Evolutionary conservation across 2,888 invertebrate genomes (phyloP), one percentile per base, ranked within the genome.

Genomic region (Epinotia ramella): DNA sequence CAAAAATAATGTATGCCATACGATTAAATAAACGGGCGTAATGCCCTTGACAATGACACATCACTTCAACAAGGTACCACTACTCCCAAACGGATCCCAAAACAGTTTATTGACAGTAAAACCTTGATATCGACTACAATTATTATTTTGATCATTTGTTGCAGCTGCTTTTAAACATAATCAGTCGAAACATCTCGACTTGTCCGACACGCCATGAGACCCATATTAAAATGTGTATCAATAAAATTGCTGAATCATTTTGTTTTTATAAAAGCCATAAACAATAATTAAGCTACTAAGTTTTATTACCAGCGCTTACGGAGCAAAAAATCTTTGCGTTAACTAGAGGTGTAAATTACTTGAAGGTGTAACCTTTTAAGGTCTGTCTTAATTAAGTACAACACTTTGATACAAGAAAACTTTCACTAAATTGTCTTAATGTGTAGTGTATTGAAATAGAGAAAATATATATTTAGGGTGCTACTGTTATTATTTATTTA

Each of bases 181-280:
- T 75, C 75, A 71, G 66, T 71, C 66, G 53, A 75, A 71, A 65
- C 70, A 75, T 75, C 75, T 71, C 65, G 44, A 24, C 4, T 49
- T n/a, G 44, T 24, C 60, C 46, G 69, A 70, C 24, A 24, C 65
- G 69, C 64, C 18, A 64, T 66, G 59, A 69, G 64, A 64, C 70
- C 65, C 65, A 44, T 59, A 53, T 75, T 70, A 70, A 71, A 66
- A 66, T 49, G 65, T 44, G 64, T 70, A 69, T 74, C 59, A 59
- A 44, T 63, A n/a, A 56, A 70, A 66, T 53, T 44, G 75, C 65
- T 49, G 18, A 53, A 57, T 75, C 75, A 75, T 65, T 44, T 66
- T 75, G 75, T 75, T 71, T 74, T 75, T 75, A 65, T 75, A 75
- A n/a, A 20, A 53, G 16, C 28, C 28, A 53, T 71, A 66, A 71